These are phyloP conservation scores for Lithobates pipiens DNA, from an alignment of 2,797 vertebrate species.

Conservation along the genomic window DNA sequence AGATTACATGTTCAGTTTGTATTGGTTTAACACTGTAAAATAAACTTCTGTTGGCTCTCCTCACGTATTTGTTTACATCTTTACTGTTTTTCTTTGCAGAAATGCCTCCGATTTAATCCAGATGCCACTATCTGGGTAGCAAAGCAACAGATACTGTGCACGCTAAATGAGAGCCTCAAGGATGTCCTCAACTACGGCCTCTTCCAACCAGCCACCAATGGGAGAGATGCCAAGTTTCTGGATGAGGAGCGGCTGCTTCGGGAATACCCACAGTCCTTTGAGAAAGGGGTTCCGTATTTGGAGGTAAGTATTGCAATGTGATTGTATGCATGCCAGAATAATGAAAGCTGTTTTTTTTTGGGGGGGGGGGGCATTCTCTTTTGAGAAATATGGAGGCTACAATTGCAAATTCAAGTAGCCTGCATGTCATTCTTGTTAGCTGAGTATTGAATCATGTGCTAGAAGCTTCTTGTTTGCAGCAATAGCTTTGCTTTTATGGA, in stretches of 20 bases:
- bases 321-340: not conserved
- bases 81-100: slow-evolving; percentile 73
- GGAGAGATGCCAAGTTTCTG: slow-evolving; percentile 92
- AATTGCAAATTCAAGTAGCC: too few relatives aligned
- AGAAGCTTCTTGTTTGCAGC: too few relatives aligned
- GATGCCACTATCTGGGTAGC: slow-evolving; percentile 93
- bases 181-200: slow-evolving; percentile 94
- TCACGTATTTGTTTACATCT: not conserved
- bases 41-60: not conserved
- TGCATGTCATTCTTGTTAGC: too few relatives aligned
- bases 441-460: too few relatives aligned
- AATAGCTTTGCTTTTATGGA: too few relatives aligned
- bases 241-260: slow-evolving; percentile 91
- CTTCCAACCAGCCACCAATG: slow-evolving; percentile 92
- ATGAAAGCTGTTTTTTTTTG: not conserved
- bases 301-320: slow-evolving; percentile 76
- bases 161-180: slow-evolving; percentile 90
- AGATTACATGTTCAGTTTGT: not conserved
- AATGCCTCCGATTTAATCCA: slow-evolving; percentile 93
- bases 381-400: too few relatives aligned
- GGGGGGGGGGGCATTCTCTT: too few relatives aligned
- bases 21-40: not conserved
- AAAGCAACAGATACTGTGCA: slow-evolving; percentile 94
- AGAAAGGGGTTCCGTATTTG: slow-evolving; percentile 93
- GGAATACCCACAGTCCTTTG: slow-evolving; percentile 93